A percentile compares a stretch with the other conserved stretches of the same genome.
Conservation (phyloP, 2,797 vertebrate species). For the Varecia variegata region DNA sequence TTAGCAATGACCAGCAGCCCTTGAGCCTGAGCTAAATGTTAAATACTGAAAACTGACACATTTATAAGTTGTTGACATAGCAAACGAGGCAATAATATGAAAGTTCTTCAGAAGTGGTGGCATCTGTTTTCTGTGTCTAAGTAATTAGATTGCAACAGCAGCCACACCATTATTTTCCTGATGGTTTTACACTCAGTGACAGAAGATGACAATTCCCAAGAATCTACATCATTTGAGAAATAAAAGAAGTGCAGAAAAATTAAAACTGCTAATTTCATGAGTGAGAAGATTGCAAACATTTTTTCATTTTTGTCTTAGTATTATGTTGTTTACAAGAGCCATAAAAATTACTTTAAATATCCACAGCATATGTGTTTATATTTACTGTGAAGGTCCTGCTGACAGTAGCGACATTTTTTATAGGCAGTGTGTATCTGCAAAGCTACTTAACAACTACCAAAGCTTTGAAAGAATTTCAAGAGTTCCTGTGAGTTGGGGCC, state of each 20-base stretch:
- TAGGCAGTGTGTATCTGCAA: too few relatives aligned
- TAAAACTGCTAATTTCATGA: neutral
- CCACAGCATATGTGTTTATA: too few relatives aligned
- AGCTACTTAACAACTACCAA: too few relatives aligned
- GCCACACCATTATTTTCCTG: neutral
- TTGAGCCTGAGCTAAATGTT: neutral
- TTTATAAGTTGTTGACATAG: too few relatives aligned
- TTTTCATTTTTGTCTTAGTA: neutral
- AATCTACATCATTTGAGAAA: neutral
- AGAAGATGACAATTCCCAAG: neutral
- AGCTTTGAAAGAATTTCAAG: too few relatives aligned
- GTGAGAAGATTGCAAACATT: neutral
- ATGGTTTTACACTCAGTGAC: neutral
- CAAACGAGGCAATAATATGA: neutral
- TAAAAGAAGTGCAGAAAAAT: neutral
- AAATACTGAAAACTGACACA: neutral
- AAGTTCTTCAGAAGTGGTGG: neutral
- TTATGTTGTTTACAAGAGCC: neutral
- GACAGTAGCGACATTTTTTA: too few relatives aligned
- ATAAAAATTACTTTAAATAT: too few relatives aligned
- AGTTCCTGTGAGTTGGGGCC: too few relatives aligned
- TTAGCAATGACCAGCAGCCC: neutral
- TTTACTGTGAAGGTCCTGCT: too few relatives aligned
- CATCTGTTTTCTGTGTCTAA: too few relatives aligned
- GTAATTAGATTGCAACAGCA: neutral